Base-by-base conservation (phyloP, 2,797 vertebrate genomes). In the Lates japonicus region DNA sequence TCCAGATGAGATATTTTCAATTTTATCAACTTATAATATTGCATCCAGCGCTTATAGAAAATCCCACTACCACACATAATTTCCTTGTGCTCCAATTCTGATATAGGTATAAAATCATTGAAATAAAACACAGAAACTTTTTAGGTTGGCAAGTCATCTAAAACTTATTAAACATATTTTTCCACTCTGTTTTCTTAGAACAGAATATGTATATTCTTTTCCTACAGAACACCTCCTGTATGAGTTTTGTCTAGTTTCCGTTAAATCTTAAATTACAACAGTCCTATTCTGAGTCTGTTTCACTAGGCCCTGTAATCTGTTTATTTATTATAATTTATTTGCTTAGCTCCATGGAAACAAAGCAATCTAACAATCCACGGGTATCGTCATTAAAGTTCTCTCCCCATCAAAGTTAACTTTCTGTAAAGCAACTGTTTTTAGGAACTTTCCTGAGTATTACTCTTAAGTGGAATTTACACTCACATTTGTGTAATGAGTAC, bases 201-300 rank as follows among this genome's bases (percentile, higher is more conserved):
- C 37, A 14, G 25, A 48, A 10, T n/a, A 8, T 37, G 22, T 61
- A 5, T 16, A 39, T 17, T 59, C n/a, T 37, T 3, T 46, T 4
- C 13, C 41, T 39, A 12, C 37, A 31, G 29, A 68, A 6, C 14
- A 61, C 62, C 63, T 64, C 51, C 16, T 63, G 31, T 61, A 9
- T 42, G 52, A 37, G 65, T 22, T 54, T 44, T n/a, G 31, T 25
- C 11, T 60, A 79, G 31, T 35, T n/a, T 60, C 14, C 55, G 61
- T 39, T 61, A 55, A 63, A 68, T 68, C 39, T n/a, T 57, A 6
- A 57, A 29, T 48, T n/a, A 12, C 49, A 22, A 39, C 22, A 11
- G n/a, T n/a, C 19, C 17, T 49, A 13, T 70, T 66, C 25, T 54
- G 16, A 61, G 44, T 14, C 19, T 74, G 31, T 42, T 41, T 55